Evolutionary conservation across 2,113 vertebrate genomes (phyloP).

Genomic region (Deroptyus accipitrinus): DNA sequence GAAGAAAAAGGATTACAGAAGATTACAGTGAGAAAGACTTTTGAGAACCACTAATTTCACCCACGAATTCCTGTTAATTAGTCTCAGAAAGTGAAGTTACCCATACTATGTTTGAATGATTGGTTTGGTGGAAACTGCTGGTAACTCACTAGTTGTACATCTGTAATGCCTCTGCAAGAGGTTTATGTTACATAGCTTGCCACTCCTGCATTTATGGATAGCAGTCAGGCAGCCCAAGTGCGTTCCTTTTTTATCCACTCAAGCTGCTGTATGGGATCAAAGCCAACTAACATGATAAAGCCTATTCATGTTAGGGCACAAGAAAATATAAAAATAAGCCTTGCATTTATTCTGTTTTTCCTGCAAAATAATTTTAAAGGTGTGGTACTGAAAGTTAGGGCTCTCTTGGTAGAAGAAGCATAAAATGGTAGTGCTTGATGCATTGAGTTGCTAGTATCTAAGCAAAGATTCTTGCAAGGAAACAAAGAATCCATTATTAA

Average conservation of each 20-base stretch:
- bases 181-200: background rate
- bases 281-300: background rate
- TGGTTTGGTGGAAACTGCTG: background rate
- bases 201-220: background rate
- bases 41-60: background rate
- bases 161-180: background rate
- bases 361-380: background rate
- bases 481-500: background rate
- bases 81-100: background rate
- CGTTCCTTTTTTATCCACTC: background rate
- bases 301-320: background rate
- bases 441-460: background rate
- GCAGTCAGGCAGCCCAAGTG: background rate
- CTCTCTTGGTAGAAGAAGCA: background rate
- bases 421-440: background rate
- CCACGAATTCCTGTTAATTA: background rate
- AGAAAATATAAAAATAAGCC: background rate
- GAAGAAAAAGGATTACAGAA: background rate
- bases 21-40: background rate
- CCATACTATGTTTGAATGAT: background rate
- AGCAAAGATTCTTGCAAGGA: background rate
- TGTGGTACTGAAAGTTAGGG: background rate
- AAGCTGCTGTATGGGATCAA: background rate
- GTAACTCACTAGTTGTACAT: background rate
- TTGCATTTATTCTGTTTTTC: background rate